These are phyloP conservation scores for Tinea semifulvella DNA, from an alignment of 2,888 invertebrate species.

Conservation along the genomic window DNA sequence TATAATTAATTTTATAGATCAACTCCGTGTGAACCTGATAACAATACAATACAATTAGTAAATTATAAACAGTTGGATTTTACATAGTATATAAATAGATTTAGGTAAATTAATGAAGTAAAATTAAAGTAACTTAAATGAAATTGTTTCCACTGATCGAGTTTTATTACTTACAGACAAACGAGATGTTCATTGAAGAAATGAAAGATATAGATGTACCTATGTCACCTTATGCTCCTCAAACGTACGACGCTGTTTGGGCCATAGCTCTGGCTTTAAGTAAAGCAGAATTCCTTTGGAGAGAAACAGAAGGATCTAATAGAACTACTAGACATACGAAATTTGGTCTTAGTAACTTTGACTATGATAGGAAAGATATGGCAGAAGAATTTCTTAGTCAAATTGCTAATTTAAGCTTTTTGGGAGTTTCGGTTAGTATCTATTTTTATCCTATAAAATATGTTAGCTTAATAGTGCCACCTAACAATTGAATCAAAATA, in stretches of 20 bases:
- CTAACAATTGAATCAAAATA: no score
- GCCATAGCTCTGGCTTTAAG: constrained; percentile 82
- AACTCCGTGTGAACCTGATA: no score
- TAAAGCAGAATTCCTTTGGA: constrained; percentile 69
- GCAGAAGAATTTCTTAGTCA: constrained; percentile 75
- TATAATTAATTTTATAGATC: no score
- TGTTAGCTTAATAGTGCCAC: background rate
- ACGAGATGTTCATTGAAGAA: constrained; percentile 69
- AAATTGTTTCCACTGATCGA: constrained; percentile 74
- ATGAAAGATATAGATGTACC: constrained; percentile 61
- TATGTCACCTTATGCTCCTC: constrained; percentile 76
- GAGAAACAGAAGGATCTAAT: constrained; percentile 28
- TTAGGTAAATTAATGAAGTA: constrained; percentile 84
- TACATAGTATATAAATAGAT: no score
- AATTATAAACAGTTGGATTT: no score
- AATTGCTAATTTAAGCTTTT: constrained; percentile 77
- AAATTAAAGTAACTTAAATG: constrained; percentile 75
- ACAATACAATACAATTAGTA: no score
- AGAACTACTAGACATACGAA: constrained; percentile 27
- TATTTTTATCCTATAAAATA: background rate
- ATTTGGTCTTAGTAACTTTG: constrained; percentile 69
- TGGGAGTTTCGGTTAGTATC: constrained; percentile 84
- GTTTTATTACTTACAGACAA: constrained; percentile 77
- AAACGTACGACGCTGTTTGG: constrained; percentile 93
- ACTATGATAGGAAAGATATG: constrained; percentile 78